Evolutionary conservation across 2,888 invertebrate genomes (phyloP), one percentile per base, ranked within the genome.

Genomic region (Scotopteryx bipunctaria): DNA sequence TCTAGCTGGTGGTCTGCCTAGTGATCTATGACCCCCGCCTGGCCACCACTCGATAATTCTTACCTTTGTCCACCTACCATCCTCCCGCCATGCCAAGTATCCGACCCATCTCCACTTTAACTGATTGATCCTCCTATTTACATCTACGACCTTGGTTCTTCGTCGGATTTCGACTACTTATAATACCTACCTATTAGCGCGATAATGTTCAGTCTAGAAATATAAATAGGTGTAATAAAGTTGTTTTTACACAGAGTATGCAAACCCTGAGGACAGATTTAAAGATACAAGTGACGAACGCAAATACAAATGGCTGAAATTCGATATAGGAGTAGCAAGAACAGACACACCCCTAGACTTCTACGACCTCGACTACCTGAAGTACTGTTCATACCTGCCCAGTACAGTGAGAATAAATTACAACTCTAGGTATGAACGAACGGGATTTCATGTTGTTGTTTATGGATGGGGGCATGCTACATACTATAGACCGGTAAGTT

Each of bases 311-410:
- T 81, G 81, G 81, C 55, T 73, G 0, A 48, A 54, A 2, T 61
- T 73, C 8, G 80, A 81, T 40, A 75, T 81, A 48, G 81, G 72
- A 0, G 33, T 77, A 1, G 74, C 62, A 0, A 68, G 67, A 59
- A 77, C 77, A 2, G 78, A 81, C 3, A 61, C 67, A 6, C 46
- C 46, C 3, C 15, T 45, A 1, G 45, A 45, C 14, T 37, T 45
- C 21, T 45, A 15, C 11, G 31, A 45, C 17, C 5, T 1, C 2
- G 19, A 37, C 15, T 49, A 49, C 23, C 4, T 31, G n/a, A 36
- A 37, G 29, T 49, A 21, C 19, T 49, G 49, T 15, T 49, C 49
- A 0, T 49, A 49, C 13, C 19, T 14, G 0, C 45, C 45, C 0
- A 31, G 19, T 0, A 15, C 19, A 2, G 70, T 78, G 15, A 21